Base-by-base conservation (phyloP, 2,888 invertebrate genomes). In the Teleiodes luculella region DNA sequence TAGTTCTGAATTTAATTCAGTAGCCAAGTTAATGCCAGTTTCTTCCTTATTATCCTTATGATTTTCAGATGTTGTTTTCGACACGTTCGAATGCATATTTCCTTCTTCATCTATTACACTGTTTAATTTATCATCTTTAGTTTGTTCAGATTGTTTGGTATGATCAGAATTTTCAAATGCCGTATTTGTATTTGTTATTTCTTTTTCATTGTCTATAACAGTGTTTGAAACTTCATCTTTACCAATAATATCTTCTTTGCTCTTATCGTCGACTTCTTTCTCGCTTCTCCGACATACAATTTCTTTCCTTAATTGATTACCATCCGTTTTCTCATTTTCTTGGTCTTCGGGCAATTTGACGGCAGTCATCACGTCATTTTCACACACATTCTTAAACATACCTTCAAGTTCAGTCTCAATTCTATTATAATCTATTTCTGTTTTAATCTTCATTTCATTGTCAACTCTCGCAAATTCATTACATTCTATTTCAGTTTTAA, bases 381-480 rank as follows among this genome's bases (percentile, higher is more conserved):
- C 45, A 47, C 18, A 35, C 7, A 37, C 30, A 28, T 37, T 30
- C 43, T 39, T 50, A 54, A 54, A 39, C 24, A 51, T 51, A 28
- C 37, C 45, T 51, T 51, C 36, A 37, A 49, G 49, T 49, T 49
- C 49, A 28, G 24, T 37, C 37, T 49, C 49, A 37, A 49, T 49
- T 49, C 37, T 36, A 24, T 49, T 49, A 35, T 35, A 35, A 13
- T 49, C 37, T 1, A 13, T 28, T 2, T 43, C 43, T 4, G 28
- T 13, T 28, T 43, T 43, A 28, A 36, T 36, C 28, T 49, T 6
- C 4, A 36, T 37, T 5, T 13, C 7, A 4, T 36, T 49, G 1
- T 20, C 24, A 36, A 16, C 11, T 33, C 33, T 37, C 37, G 37
- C 49, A 37, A 49, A 37, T 49, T 49, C 24, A 24, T 49, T 49